Conservation (phyloP, 2,888 invertebrate species). For the Hirtodrosophila alboralis region DNA sequence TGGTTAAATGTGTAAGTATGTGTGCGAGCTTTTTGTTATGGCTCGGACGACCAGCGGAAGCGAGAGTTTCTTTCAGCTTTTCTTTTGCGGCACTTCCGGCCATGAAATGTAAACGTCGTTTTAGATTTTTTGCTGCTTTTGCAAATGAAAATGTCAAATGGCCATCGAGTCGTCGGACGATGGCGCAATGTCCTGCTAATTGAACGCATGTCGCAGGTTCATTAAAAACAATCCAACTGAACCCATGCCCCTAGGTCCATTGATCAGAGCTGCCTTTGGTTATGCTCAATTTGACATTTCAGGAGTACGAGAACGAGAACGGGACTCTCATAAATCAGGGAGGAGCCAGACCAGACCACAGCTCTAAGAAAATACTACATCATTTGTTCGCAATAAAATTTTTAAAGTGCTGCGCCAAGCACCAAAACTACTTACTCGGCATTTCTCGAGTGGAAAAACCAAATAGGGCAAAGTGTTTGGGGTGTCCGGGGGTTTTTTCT, state of each 20-base stretch:
- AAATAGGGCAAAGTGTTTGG: constrained; percentile 3
- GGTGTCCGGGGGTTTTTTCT: constrained; percentile 41
- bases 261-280: constrained; percentile 40
- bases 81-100: constrained; percentile 61
- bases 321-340: constrained; percentile 53
- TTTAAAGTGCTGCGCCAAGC: constrained; percentile 67
- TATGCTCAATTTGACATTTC: constrained; percentile 62
- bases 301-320: constrained; percentile 32
- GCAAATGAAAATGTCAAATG: constrained; percentile 57
- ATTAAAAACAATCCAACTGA: constrained; percentile 21
- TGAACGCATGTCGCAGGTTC: constrained; percentile 53
- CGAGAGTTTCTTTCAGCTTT: constrained; percentile 64
- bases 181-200: constrained; percentile 48
- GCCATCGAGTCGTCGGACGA: constrained; percentile 26
- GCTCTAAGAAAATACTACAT: constrained; percentile 67
- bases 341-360: constrained; percentile 1
- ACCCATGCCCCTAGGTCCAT: constrained; percentile 25
- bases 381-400: constrained; percentile 70
- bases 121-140: constrained; percentile 26
- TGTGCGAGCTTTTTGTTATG: constrained; percentile 32
- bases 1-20: constrained; percentile 55
- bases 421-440: constrained; percentile 40
- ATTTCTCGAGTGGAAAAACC: constrained; percentile 39
- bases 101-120: constrained; percentile 69
- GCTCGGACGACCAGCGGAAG: constrained; percentile 60